A percentile compares a stretch with the other conserved stretches of the same genome.
Evolutionary conservation across 2,113 vertebrate species (phyloP).

Genomic region (Tylochromis polylepis): DNA sequence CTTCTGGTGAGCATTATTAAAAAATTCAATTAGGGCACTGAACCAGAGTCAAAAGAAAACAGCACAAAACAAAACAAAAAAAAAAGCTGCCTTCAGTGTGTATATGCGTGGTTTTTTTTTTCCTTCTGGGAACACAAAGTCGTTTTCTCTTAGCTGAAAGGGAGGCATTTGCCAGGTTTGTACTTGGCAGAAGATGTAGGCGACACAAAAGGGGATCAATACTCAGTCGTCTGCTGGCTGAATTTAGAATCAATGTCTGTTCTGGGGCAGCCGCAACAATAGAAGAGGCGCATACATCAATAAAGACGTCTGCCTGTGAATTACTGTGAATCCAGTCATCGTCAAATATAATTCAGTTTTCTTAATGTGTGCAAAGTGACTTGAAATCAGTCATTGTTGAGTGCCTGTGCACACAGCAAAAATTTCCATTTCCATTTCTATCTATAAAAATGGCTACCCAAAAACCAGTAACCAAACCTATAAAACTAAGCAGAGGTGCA

Average conservation of each 20-base stretch:
- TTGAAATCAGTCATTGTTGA: background rate
- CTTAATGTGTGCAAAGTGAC: background rate
- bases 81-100: background rate
- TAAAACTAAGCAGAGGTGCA: background rate
- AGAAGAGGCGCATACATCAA: constrained; percentile 38
- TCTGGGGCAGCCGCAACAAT: constrained; percentile 41
- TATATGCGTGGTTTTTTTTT: background rate
- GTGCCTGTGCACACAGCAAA: background rate
- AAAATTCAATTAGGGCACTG: constrained; percentile 60
- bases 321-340: constrained; percentile 19
- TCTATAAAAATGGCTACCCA: background rate
- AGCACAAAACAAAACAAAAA: background rate
- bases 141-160: constrained; percentile 37
- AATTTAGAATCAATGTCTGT: constrained; percentile 59
- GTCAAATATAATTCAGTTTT: constrained; percentile 1
- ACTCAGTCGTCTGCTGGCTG: constrained; percentile 42
- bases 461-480: background rate
- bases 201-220: constrained; percentile 57
- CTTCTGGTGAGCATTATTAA: constrained; percentile 49
- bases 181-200: constrained; percentile 55
- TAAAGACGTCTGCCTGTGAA: constrained; percentile 46
- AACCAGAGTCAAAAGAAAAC: constrained; percentile 26
- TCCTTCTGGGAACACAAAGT: constrained; percentile 24
- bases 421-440: background rate
- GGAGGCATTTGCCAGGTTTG: constrained; percentile 37